phyloP scores from a whole-genome alignment of 2,888 invertebrate genomes.

The Pogonocherus hispidulus region DNA sequence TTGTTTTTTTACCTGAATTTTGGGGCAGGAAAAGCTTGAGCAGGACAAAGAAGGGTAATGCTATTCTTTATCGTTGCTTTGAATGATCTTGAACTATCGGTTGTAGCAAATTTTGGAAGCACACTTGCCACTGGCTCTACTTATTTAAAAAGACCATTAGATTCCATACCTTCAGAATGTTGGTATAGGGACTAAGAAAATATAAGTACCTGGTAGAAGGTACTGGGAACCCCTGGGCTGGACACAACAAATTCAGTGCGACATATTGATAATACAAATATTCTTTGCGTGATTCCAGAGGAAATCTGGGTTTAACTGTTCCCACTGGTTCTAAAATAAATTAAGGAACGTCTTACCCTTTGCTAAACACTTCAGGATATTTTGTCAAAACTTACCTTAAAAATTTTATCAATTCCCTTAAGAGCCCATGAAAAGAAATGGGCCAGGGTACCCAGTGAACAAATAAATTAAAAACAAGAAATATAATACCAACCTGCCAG shows the following conservation, averaged over 20 bases:
- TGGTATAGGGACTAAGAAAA: conserved; percentile 35
- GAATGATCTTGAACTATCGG: conserved; percentile 73
- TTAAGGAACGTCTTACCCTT: conserved; percentile 41
- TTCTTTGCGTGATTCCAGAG: conserved; percentile 76
- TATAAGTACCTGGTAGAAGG: conserved; percentile 70
- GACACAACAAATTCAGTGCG: conserved; percentile 74
- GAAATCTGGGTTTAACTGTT: conserved; percentile 77
- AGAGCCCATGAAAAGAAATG: conserved; percentile 49
- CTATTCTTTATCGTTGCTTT: conserved; percentile 67
- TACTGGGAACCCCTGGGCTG: conserved; percentile 78
- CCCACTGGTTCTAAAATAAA: conserved; percentile 69
- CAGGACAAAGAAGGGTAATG: conserved; percentile 73
- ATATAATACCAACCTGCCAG: conserved; percentile 40
- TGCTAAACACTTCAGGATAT: background rate
- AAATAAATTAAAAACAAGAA: conserved; percentile 20
- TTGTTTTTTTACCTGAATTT: conserved; percentile 64
- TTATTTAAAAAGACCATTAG: conserved; percentile 28
- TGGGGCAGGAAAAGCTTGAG: conserved; percentile 76
- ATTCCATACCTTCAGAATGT: conserved; percentile 24
- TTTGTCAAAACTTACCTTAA: conserved; percentile 54
- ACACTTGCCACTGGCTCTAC: conserved; percentile 71
- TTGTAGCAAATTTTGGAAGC: conserved; percentile 72
- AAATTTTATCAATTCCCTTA: conserved; percentile 25
- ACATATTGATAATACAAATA: conserved; percentile 71
- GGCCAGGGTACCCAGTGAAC: conserved; percentile 65